These are phyloP conservation scores for Clinocottus analis DNA, from an alignment of 2,113 vertebrate species.

Conservation along the genomic window DNA sequence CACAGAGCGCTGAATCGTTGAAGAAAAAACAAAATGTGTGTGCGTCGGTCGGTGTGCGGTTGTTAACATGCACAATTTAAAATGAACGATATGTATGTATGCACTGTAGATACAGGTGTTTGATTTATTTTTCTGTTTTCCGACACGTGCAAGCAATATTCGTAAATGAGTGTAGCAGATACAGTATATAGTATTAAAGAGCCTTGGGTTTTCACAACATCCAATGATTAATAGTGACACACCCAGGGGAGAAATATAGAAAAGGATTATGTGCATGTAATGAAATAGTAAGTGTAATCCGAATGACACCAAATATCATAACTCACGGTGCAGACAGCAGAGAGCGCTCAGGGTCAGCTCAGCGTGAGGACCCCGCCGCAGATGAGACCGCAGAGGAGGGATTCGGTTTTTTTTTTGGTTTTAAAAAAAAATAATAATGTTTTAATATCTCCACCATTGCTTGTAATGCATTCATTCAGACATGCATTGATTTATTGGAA, in stretches of 20 bases:
- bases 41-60: conserved; percentile 1
- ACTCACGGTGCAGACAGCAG: conserved; percentile 74
- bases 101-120: neutral
- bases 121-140: neutral
- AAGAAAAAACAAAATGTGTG: conserved; percentile 8
- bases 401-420: conserved; percentile 79
- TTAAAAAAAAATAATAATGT: conserved; percentile 75
- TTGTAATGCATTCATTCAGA: conserved; percentile 85
- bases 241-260: conserved; percentile 75
- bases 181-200: conserved; percentile 60
- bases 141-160: conserved; percentile 2
- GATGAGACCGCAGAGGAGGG: conserved; percentile 63
- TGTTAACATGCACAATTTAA: neutral
- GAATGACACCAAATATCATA: conserved; percentile 82
- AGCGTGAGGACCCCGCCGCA: conserved; percentile 55
- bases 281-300: conserved; percentile 86
- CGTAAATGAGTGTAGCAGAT: conserved; percentile 13
- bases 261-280: conserved; percentile 81
- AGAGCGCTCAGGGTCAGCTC: conserved; percentile 78
- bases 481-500: conserved; percentile 80
- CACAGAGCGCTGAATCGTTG: conserved; percentile 26
- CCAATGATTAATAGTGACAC: conserved; percentile 81
- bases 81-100: neutral
- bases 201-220: conserved; percentile 67
- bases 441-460: conserved; percentile 81